Base-by-base conservation (phyloP, 2,888 invertebrate species). In the Dyspetes luteomarginatus region DNA sequence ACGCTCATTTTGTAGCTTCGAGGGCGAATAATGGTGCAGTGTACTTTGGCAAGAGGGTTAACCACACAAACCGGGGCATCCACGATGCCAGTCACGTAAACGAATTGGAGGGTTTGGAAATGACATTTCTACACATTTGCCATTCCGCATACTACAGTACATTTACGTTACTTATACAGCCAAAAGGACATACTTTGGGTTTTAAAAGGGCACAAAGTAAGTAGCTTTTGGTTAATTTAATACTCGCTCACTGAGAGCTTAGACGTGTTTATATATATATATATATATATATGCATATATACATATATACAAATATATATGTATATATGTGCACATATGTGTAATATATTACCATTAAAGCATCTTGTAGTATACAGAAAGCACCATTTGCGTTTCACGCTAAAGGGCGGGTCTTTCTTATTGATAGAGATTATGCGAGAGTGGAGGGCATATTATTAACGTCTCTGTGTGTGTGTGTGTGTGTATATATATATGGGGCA, bases 41-140 rank as follows among this genome's bases (percentile, higher is more conserved):
- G 69, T 55, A 43, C n/a, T 19, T 52, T 17, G 52, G 26, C 15
- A 48, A 28, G 24, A 52, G 50, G 41, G 36, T 58, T 9, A 28
- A 24, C 43, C 4, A 58, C 28, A 62, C 36, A 36, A 36, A 50
- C 28, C 12, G 7, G 36, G 12, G 12, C 50, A n/a, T 60, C 58
- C 30, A 48, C n/a, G 43, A 68, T 77, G 62, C 69, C 24, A 64
- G 64, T 77, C 77, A 71, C 77, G 71, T 71, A 71, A 55, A 62
- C 60, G 62, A 64, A 71, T 62, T 48, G 69, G 69, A 64, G 69
- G 64, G 62, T 64, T 71, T 43, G 64, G 17, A 48, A 77, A 71
- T 72, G 45, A 72, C 60, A 41, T 17, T 62, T 5, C 60, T 22
- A 45, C 58, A 58, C 15, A 65, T 65, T 74, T 56, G 41, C 55